Conservation (phyloP, 2,113 vertebrate genomes). For the Thunnus thynnus region DNA sequence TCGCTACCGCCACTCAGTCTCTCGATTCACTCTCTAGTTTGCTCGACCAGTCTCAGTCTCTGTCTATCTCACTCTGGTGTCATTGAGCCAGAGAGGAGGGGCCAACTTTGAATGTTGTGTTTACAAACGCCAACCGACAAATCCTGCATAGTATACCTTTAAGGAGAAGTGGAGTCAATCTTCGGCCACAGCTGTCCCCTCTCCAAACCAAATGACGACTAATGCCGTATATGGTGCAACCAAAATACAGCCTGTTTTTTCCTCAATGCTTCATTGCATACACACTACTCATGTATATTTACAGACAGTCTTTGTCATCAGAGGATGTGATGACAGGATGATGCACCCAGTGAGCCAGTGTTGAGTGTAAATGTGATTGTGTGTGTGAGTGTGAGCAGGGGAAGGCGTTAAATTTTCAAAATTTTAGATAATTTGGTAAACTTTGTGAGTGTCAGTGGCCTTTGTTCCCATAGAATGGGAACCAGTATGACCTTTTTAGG, state of each 20-base stretch:
- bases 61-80: no score
- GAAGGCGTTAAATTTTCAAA: not conserved
- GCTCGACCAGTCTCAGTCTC: no score
- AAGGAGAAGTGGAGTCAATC: constrained; percentile 61
- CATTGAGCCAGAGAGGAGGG: no score
- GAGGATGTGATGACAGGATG: constrained; percentile 52
- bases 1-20: no score
- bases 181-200: constrained; percentile 59
- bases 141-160: no score
- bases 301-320: constrained; percentile 34
- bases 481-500: not conserved
- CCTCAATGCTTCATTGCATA: not conserved
- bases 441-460: not conserved
- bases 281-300: constrained; percentile 1
- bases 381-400: not conserved
- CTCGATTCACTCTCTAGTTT: no score
- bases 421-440: not conserved
- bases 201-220: constrained; percentile 38
- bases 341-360: not conserved
- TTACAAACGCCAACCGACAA: no score
- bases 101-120: no score
- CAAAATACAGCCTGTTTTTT: constrained; percentile 32
- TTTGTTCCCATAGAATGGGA: constrained; percentile 6
- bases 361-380: constrained; percentile 11
- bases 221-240: constrained; percentile 50